Percentiles rank a stretch among this genome's conserved stretches.
These are phyloP conservation scores for Tragopan temminckii DNA, from an alignment of 2,797 vertebrate genomes.

Conservation along the genomic window DNA sequence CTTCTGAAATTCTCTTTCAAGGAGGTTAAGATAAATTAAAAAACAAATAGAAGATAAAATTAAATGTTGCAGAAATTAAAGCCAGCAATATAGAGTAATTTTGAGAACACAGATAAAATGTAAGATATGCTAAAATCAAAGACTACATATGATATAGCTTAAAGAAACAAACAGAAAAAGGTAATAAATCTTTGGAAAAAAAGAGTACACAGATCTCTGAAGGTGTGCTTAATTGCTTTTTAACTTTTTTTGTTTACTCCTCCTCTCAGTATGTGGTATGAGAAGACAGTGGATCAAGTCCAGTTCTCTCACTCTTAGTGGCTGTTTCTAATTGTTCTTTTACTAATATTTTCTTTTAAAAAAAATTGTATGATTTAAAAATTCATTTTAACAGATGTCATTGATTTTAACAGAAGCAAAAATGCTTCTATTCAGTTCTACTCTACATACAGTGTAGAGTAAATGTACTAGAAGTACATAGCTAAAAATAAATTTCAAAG, in stretches of 20 bases:
- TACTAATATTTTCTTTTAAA: neutral
- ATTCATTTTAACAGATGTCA: neutral
- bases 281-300: neutral
- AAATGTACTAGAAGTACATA: neutral
- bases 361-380: neutral
- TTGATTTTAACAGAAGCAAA: neutral
- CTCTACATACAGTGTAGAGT: neutral
- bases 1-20: neutral
- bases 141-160: neutral
- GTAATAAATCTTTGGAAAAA: neutral
- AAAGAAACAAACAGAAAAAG: neutral
- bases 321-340: neutral
- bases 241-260: neutral
- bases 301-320: neutral
- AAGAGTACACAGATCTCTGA: neutral
- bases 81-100: neutral
- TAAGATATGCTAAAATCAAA: neutral
- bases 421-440: neutral
- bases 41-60: neutral
- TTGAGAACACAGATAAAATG: neutral
- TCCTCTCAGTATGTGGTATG: neutral
- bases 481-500: neutral
- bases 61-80: neutral
- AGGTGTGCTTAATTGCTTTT: neutral
- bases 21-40: neutral